phyloP scores from a whole-genome alignment of 2,888 invertebrate genomes.

The Nyleta sp. region DNA sequence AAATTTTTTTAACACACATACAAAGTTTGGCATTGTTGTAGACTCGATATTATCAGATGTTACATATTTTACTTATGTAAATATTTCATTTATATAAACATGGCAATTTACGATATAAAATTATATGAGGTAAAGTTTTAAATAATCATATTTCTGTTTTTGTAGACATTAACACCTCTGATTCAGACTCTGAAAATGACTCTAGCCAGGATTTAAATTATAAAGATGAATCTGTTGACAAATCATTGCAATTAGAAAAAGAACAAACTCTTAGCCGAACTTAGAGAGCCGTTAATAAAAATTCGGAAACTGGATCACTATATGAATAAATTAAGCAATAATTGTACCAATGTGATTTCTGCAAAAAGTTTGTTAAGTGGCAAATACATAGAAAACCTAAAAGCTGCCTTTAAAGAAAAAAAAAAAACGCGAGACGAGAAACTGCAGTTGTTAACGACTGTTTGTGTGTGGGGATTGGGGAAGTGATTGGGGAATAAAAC shows the following conservation, averaged over 20 bases:
- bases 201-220: not conserved
- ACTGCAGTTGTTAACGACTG: conserved; percentile 19
- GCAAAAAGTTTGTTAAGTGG: conserved; percentile 17
- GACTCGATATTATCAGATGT: too few relatives aligned
- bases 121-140: too few relatives aligned
- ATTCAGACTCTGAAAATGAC: not conserved
- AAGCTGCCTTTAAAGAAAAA: conserved; percentile 25
- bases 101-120: too few relatives aligned
- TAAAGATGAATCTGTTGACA: conserved; percentile 14
- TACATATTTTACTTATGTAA: too few relatives aligned
- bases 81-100: too few relatives aligned
- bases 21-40: not conserved
- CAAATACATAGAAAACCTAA: conserved; percentile 18
- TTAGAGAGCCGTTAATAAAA: conserved; percentile 9
- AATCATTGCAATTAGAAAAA: not conserved
- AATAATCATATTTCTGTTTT: not conserved
- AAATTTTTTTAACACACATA: not conserved
- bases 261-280: not conserved
- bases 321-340: not conserved
- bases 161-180: not conserved
- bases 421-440: conserved; percentile 15
- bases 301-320: conserved; percentile 10
- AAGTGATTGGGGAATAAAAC: conserved; percentile 20
- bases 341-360: not conserved
- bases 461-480: too few relatives aligned